Evolutionary conservation across 2,888 invertebrate species (phyloP), one percentile per base, ranked within the genome.

Genomic region (Pegoplata infirma): DNA sequence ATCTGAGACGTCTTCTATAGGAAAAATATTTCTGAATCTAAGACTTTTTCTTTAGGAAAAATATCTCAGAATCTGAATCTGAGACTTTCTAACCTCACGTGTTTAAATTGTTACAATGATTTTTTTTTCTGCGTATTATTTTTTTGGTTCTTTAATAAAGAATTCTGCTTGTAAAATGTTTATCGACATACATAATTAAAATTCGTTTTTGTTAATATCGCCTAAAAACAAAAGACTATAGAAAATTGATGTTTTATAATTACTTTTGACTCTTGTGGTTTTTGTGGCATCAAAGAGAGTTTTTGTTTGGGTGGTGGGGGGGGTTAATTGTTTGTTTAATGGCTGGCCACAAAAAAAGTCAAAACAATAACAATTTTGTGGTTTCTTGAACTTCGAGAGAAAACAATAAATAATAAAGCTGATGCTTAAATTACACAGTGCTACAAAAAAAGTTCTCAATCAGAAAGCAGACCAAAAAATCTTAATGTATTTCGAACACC

Each of bases 311-410:
- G 7, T 5, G 17, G 36, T n/a, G n/a, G n/a, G n/a, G n/a, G n/a
- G n/a, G 16, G 17, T 49, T 21, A 21, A 3, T 21, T 25, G 14
- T 25, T 14, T 36, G 6, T 16, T 16, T 25, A 16, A 6, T 28
- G 53, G 32, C n/a, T n/a, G n/a, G n/a, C n/a, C n/a, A n/a, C n/a
- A n/a, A n/a, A 28, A 10, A 51, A 17, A 28, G 10, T 16, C 16
- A 56, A 25, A 51, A 56, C 14, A 32, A 23, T 17, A 0, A 36
- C 4, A 40, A 19, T 14, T 32, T 36, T 16, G 19, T 21, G n/a
- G 58, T 40, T 40, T 58, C n/a, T 44, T 58, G 44, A 58, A 58
- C 44, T 44, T 2, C 23, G 14, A 14, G 14, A 44, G 23, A 40
- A 14, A 58, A 56, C 17, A 56, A 44, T 44, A 21, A 23, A 23